Base-by-base conservation (phyloP, 2,797 vertebrate genomes). In the Eulemur rubriventer region DNA sequence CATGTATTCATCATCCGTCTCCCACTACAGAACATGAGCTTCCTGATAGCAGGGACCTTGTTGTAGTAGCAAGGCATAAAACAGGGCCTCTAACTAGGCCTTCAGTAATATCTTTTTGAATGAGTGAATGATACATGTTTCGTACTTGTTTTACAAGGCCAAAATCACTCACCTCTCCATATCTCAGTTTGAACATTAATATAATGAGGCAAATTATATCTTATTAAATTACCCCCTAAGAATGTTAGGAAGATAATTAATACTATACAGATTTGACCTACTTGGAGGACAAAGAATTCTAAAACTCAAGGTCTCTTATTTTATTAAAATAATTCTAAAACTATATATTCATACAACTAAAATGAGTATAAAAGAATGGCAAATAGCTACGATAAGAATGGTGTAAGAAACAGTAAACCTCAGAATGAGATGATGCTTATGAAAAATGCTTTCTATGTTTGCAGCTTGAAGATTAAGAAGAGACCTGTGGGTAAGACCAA, bases 141-240 rank as follows among this genome's bases (percentile, higher is more conserved):
- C 24, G 7, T 43, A 72, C 6, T 79, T 79, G 61, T 33, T 86
- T 90, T 92, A 48, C 28, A 67, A 82, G 41, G 61, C 13, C 20
- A 41, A 81, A 91, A 41, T 84, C 7, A 35, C 55, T 94, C 63
- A 76, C 18, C 8, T 89, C 92, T 86, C 59, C 52, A n/a, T 35
- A 69, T 26, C n/a, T 57, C 48, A n/a, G 26, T 75, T 93, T 84
- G 87, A 95, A 92, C 73, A 81, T 86, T 95, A 92, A 85, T 82
- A 79, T 28, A 28, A 76, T 6, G 18, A 83, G 43, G 65, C 28
- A 75, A 90, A 87, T 63, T 86, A 16, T 72, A 70, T 30, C 79
- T 90, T 83, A 89, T 73, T 78, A 89, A 95, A 96, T 82, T 72
- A n/a, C 61, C 9, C 43, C 8, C 72, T 75, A 50, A 76, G 52